Evolutionary conservation across 2,113 vertebrate species (phyloP), one percentile per base, ranked within the genome.

Genomic region (Tylochromis polylepis): DNA sequence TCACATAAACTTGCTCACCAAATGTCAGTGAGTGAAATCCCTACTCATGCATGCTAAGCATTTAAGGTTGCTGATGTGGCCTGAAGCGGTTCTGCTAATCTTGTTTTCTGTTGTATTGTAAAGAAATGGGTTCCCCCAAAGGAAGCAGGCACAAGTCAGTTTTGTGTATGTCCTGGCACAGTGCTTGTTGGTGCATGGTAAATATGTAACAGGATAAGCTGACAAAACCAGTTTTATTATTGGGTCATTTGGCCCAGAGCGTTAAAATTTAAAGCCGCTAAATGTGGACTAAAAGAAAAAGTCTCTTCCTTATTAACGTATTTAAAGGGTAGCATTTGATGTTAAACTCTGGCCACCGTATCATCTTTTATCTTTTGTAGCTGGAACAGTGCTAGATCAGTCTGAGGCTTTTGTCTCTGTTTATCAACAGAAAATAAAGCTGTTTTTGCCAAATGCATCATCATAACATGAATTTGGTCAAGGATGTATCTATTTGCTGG

Each of bases 181-280:
- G 49, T 83, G 65, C 87, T 80, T 90, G 89, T 90, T 53, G 82
- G 88, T 78, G 88, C 84, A 85, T 10, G 20, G 70, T 38, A 53
- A 67, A 72, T 81, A 36, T 89, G 36, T 60, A 87, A 88, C 43
- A 75, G 49, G 67, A 57, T 27, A 31, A 87, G 49, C 36, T 55
- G 15, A 15, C 16, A 55, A 24, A 90, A 70, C 20, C 46, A 59
- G 70, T 86, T 18, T 41, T 65, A 3, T 65, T 81, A 78, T 84
- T 82, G 29, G 72, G 16, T 55, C 41, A 41, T n/a, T 53, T 83
- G 49, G 65, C 4, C 41, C 51, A 5, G 70, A 75, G 58, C 20
- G 0, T 34, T 8, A 56, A 12, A 31, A 9, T 22, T 53, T 27
- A 36, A 49, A 11, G 29, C 24, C 49, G n/a, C 22, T 70, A 6